Base-by-base conservation (phyloP, 1,140 invertebrate species). In the Dreissena polymorpha region DNA sequence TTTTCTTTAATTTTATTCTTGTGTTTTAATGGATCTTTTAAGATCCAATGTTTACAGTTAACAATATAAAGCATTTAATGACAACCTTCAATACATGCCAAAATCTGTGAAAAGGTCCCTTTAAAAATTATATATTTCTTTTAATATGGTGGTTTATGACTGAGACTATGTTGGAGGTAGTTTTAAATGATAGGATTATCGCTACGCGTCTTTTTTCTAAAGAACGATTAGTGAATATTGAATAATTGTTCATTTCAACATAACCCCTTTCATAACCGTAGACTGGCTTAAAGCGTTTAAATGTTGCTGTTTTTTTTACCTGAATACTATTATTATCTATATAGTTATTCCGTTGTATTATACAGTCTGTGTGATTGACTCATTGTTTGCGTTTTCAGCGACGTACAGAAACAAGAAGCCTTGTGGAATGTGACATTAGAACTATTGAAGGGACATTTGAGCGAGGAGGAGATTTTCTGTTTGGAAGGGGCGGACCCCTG, bases 401-500 rank as follows among this genome's bases (percentile, higher is more conserved):
- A 81, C n/a, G 78, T 72, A 57, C 8, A 10, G 12, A 63, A 64
- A 16, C 78, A 81, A 51, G 78, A 81, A 27, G 53, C 69, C 21
- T 50, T 81, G 23, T 81, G 78, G 78, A 72, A 14, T 50, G 57
- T 65, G 27, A 81, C 78, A 5, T 14, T 81, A 21, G 69, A 29
- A 25, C 65, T 72, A 57, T 39, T 81, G 51, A 57, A 72, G 25
- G 78, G 18, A 0, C 78, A 81, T 72, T 81, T 81, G 10, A 81
- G 57, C 5, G 68, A 81, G 27, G 78, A 81, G 7, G 78, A 81
- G 27, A 29, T 81, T 23, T 81, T 39, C 29, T 81, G 78, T 72
- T 72, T 81, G 29, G 78, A 81, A 53, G 78, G 78, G 51, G 78
- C 78, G n/a, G 78, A 81, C 60, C 78, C 78, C 2, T 39, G 8